Evolutionary conservation across 1,140 invertebrate genomes (phyloP), one percentile per base, ranked within the genome.

Genomic region (Helicoverpa zea): DNA sequence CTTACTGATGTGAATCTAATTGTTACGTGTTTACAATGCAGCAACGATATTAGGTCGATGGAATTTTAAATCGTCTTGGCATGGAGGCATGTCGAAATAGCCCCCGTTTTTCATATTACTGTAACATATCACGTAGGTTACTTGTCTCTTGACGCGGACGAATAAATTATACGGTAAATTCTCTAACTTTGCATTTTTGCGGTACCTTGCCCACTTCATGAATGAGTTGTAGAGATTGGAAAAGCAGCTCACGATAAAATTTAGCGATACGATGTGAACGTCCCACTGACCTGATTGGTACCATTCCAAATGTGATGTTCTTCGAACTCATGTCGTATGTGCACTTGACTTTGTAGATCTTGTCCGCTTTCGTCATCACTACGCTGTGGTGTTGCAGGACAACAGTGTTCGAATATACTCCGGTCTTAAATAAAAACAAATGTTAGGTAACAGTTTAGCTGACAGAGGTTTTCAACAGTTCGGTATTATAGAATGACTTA

Each of bases 301-400:
- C 98, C 98, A 99, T 99, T 95, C 98, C 98, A 95, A 99, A 99
- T 11, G 98, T 99, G 80, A 99, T 98, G 92, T 99, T 99, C 96
- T 98, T 98, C 1, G 98, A 98, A 72, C 98, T 98, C 97, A 99
- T 99, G 93, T 99, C 98, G 91, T 99, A 99, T 0, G 98, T 99
- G 90, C 98, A 99, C 89, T 99, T 98, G 51, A 99, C 98, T 95
- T 99, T 99, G 96, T 99, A 99, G 86, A 99, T 99, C 92, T 99
- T 99, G 92, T 99, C 98, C 1, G 98, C 98, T 95, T 99, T 99
- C 12, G 98, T 99, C 98, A 99, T 98, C 2, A 99, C 98, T 9
- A 99, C 98, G 88, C 98, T 99, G 95, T 99, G 98, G 89, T 99
- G 98, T 94, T 99, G 98, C 0, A 99, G 96, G 2, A 99, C 98